A percentile compares a stretch with the other conserved stretches of the same genome.
Evolutionary conservation across 1,140 invertebrate genomes (phyloP).

Genomic region (Belonocnema kinseyi): DNA sequence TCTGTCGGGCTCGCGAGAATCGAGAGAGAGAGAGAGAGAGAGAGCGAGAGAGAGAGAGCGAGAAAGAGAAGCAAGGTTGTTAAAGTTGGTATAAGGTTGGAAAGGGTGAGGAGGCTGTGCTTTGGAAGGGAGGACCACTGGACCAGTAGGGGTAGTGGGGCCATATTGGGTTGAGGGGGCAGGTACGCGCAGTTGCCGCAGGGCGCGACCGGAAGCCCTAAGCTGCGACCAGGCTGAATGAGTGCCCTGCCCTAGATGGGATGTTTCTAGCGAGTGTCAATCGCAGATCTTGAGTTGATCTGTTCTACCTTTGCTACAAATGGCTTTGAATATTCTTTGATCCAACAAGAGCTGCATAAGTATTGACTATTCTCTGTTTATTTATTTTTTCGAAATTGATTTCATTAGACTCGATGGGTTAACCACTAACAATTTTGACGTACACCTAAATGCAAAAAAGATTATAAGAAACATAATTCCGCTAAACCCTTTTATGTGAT

Average conservation of each 20-base stretch:
- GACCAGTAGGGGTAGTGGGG: conserved; percentile 32
- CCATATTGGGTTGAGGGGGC: conserved; percentile 46
- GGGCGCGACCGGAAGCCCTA: conserved; percentile 69
- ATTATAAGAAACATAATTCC: no score
- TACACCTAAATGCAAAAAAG: no score
- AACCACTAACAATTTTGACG: no score
- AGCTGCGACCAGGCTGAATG: conserved; percentile 57
- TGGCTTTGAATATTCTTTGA: background rate
- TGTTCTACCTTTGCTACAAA: conserved; percentile 18
- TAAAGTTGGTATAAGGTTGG: conserved; percentile 38
- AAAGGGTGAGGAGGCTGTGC: conserved; percentile 11
- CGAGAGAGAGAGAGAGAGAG: conserved; percentile 32
- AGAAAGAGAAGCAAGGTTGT: conserved; percentile 36
- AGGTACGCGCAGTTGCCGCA: conserved; percentile 68
- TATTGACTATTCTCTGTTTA: background rate
- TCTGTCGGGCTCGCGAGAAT: conserved; percentile 5
- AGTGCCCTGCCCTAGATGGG: conserved; percentile 45
- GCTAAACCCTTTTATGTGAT: no score
- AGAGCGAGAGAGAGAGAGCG: conserved; percentile 30
- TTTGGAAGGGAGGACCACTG: background rate
- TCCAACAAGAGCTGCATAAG: background rate
- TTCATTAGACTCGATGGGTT: no score
- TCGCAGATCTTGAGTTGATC: conserved; percentile 36
- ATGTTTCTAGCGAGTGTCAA: conserved; percentile 42
- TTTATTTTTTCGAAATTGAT: no score